These are phyloP conservation scores for Dicranocentrus wangi DNA, from an alignment of 2,888 invertebrate species.

Conservation along the genomic window DNA sequence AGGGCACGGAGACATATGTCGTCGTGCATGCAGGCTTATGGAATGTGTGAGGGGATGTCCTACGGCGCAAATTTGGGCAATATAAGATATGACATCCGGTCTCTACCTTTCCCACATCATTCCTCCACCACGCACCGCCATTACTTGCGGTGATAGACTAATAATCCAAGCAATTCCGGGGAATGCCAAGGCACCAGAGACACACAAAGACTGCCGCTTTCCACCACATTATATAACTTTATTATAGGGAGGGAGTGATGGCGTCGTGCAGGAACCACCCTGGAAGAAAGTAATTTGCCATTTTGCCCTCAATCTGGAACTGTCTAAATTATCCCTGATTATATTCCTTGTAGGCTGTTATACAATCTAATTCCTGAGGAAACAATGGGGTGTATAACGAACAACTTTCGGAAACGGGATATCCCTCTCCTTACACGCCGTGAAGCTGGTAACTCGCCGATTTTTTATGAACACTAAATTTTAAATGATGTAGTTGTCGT, in stretches of 20 bases:
- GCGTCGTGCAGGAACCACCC: not conserved
- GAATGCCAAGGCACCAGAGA: slow-evolving; percentile 9
- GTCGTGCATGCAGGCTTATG: no score
- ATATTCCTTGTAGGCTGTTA: no score
- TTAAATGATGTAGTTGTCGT: slow-evolving; percentile 35
- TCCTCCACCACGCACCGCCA: not conserved
- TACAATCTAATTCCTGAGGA: no score
- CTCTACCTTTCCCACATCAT: not conserved
- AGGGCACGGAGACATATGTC: no score
- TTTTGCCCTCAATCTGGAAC: not conserved
- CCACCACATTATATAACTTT: not conserved
- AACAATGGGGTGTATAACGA: no score
- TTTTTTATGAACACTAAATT: slow-evolving; percentile 35
- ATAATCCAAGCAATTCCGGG: slow-evolving; percentile 37
- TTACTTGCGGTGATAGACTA: slow-evolving; percentile 45
- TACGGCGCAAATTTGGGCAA: not conserved
- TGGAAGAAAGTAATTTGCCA: not conserved
- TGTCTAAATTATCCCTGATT: slow-evolving; percentile 9
- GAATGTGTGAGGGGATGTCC: not conserved
- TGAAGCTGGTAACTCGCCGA: no score
- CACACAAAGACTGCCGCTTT: not conserved
- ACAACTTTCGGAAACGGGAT: no score
- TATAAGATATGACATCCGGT: not conserved
- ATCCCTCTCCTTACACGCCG: no score
- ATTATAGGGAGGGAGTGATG: not conserved